phyloP scores from a whole-genome alignment of 1,140 invertebrate genomes.

The Hyles vespertilio region DNA sequence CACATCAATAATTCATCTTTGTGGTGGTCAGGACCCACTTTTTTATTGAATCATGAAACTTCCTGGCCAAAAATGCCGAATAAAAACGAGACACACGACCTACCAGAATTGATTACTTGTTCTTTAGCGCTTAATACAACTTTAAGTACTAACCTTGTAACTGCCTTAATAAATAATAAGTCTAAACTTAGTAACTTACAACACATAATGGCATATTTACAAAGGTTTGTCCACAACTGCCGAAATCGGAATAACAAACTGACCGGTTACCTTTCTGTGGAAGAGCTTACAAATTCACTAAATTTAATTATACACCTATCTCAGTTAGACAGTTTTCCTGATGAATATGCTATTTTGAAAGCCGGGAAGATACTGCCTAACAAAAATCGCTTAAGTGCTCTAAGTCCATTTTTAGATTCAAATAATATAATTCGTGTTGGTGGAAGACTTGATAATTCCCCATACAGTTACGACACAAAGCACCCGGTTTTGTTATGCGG shows the following conservation, averaged over 20 bases:
- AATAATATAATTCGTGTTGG: slow-evolving; percentile 5
- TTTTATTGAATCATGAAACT: slow-evolving; percentile 8
- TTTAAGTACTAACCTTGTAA: no score
- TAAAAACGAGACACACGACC: slow-evolving; percentile 4
- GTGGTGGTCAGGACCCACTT: slow-evolving; percentile 14
- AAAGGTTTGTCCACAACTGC: slow-evolving; percentile 16
- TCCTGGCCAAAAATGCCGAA: no score
- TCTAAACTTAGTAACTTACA: slow-evolving; percentile 8
- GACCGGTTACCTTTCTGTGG: not conserved
- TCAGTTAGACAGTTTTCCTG: slow-evolving; percentile 18
- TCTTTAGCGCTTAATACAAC: no score
- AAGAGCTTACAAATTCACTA: slow-evolving; percentile 6
- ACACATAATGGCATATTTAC: slow-evolving; percentile 15
- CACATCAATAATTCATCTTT: slow-evolving; percentile 8
- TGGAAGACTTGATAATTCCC: slow-evolving; percentile 11
- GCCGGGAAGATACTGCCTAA: slow-evolving; percentile 1
- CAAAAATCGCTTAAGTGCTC: slow-evolving; percentile 21
- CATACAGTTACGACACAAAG: slow-evolving; percentile 4
- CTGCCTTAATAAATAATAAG: slow-evolving; percentile 4
- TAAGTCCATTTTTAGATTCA: slow-evolving; percentile 9
- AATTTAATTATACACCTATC: slow-evolving; percentile 6
- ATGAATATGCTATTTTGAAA: slow-evolving; percentile 9
- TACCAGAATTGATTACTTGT: slow-evolving; percentile 1
- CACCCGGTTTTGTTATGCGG: slow-evolving; percentile 12
- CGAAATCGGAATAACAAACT: slow-evolving; percentile 12